Evolutionary conservation across 2,113 vertebrate genomes (phyloP), one percentile per base, ranked within the genome.

Genomic region (Tichodroma muraria): DNA sequence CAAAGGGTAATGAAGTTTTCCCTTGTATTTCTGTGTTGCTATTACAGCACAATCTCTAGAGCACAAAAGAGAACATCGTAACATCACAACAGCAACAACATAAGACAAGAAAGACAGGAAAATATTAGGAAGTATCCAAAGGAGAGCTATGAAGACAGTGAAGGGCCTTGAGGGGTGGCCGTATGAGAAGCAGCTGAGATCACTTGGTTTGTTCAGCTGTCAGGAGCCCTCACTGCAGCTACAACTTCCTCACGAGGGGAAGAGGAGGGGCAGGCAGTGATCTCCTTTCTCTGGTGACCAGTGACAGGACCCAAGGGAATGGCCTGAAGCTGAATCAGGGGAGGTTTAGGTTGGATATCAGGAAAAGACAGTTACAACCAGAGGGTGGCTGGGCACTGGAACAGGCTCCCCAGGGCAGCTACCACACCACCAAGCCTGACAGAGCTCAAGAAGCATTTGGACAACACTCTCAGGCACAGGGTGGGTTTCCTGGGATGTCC

Each of bases 221-320:
- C 44, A 57, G 15, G 53, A n/a, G 13, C 33, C 15, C 23, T 30
- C 45, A 42, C 0, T 50, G 65, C 12, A 42, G 21, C 13, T 8
- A 35, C 44, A 70, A 1, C 19, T n/a, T 70, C 30, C n/a, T 23
- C 9, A 5, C 2, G 3, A 30, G 31, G 24, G 3, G 37, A 30
- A 30, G 25, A 28, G 12, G 25, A 82, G 31, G 13, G 5, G 12
- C 37, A 22, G 44, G 1, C 20, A 59, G 13, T 59, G 21, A 44
- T 13, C 25, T 22, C 19, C 21, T 4, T 20, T 64, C 71, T 33
- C 4, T 12, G 53, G 53, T 44, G 21, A 76, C 6, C 42, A 25
- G 42, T 35, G 44, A 12, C 53, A 59, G 53, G 8, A 44, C 1
- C 9, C 0, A 0, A 50, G 25, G 37, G 8, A 68, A 52, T 13